Percentiles rank a stretch among this genome's conserved stretches.
These are phyloP conservation scores for Chondrilla cf. caribensis DNA, from an alignment of 37 sponge, comb jelly and placozoan species.

Conservation along the genomic window DNA sequence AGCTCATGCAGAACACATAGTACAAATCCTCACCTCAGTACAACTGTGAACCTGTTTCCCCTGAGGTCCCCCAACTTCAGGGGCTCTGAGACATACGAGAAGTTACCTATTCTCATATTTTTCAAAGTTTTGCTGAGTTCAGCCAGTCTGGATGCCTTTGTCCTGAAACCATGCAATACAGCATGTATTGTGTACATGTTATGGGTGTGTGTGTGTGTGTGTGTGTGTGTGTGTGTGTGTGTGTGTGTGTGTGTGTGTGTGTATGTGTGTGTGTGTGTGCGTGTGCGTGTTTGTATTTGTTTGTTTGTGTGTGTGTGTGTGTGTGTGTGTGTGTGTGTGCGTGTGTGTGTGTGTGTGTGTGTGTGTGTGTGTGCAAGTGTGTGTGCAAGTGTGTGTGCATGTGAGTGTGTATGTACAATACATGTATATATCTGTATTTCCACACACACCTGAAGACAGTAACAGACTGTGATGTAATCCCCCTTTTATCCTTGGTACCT, in stretches of 20 bases:
- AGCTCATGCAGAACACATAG: neutral
- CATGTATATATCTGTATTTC: neutral
- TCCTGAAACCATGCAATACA: neutral
- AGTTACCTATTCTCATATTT: conserved; percentile 77
- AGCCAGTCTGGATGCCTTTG: conserved; percentile 58
- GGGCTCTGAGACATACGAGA: conserved; percentile 58
- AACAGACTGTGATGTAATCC: conserved; percentile 78
- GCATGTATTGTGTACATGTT: too few relatives aligned
- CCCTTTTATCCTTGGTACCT: conserved; percentile 91
- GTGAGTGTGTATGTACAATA: too few relatives aligned
- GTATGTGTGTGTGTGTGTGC: too few relatives aligned
- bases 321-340: too few relatives aligned
- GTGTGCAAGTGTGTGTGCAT: too few relatives aligned
- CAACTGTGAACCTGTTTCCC: conserved; percentile 85
- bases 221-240: too few relatives aligned
- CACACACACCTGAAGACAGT: conserved; percentile 65
- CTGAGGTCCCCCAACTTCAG: conserved; percentile 72
- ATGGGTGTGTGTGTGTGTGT: too few relatives aligned
- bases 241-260: too few relatives aligned
- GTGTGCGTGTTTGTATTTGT: too few relatives aligned
- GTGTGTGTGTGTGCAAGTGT: too few relatives aligned
- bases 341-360: too few relatives aligned
- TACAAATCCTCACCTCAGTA: conserved; percentile 50
- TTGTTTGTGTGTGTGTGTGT: too few relatives aligned
- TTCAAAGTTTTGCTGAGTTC: conserved; percentile 46